Evolutionary conservation across 1,140 invertebrate genomes (phyloP).

Genomic region (Heliconius hewitsoni): DNA sequence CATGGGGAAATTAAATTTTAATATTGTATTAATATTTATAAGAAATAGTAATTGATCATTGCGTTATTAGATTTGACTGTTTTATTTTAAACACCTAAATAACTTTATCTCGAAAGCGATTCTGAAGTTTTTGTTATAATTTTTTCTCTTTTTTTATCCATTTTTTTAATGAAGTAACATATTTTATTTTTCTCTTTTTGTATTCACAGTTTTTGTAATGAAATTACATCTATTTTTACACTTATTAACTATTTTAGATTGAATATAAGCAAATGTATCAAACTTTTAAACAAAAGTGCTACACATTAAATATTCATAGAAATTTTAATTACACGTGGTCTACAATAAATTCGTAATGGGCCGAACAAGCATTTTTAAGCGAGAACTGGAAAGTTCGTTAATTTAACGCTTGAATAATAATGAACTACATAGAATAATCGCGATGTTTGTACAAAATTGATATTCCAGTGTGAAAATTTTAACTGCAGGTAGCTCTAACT

Average conservation of each 20-base stretch:
- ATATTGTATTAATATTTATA: too few relatives aligned
- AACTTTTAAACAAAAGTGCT: conserved; percentile 5
- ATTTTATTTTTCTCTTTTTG: too few relatives aligned
- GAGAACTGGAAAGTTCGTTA: conserved; percentile 20
- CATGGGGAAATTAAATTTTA: neutral
- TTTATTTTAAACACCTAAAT: too few relatives aligned
- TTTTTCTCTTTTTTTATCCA: too few relatives aligned
- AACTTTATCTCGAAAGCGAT: too few relatives aligned
- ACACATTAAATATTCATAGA: conserved; percentile 21
- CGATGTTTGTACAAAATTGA: conserved; percentile 19
- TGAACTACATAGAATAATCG: conserved; percentile 19
- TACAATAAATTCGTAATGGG: conserved; percentile 15
- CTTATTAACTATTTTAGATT: neutral
- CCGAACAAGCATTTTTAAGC: conserved; percentile 27
- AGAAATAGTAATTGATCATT: too few relatives aligned
- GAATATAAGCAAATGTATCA: neutral
- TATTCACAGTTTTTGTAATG: too few relatives aligned
- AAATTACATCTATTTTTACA: too few relatives aligned
- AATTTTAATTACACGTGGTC: conserved; percentile 23
- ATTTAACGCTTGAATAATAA: conserved; percentile 27
- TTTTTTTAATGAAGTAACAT: too few relatives aligned
- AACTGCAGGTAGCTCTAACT: conserved; percentile 8
- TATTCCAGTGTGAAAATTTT: conserved; percentile 4
- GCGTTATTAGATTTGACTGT: neutral
- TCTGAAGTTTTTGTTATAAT: too few relatives aligned